These are phyloP conservation scores for Eulemur coronatus DNA, from an alignment of 2,797 vertebrate species.

Conservation along the genomic window DNA sequence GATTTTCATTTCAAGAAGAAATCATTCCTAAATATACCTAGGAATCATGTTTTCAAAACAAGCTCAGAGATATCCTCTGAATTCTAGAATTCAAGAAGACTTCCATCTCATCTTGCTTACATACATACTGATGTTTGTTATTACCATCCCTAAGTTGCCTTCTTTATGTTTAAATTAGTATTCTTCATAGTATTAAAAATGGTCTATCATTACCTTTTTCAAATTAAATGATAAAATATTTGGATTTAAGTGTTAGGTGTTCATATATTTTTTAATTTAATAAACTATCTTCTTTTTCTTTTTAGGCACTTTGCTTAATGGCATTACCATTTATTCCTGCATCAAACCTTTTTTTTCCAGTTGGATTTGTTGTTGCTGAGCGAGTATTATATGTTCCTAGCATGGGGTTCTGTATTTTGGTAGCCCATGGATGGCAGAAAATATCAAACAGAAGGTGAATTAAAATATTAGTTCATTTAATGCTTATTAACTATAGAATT, in stretches of 20 bases:
- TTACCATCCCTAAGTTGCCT: neutral
- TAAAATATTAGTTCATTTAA: slow-evolving; percentile 57
- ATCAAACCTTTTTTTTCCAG: slow-evolving; percentile 98
- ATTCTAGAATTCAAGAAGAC: neutral
- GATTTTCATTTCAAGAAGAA: neutral
- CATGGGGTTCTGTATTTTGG: slow-evolving; percentile 98
- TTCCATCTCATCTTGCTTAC: neutral
- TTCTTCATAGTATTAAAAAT: neutral
- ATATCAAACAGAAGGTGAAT: slow-evolving; percentile 91
- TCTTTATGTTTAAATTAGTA: slow-evolving; percentile 4
- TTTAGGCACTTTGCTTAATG: slow-evolving; percentile 95
- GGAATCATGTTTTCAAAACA: neutral
- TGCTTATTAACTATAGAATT: slow-evolving; percentile 25
- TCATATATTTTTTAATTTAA: neutral
- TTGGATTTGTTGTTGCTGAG: slow-evolving; percentile 98
- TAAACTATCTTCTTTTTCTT: slow-evolving; percentile 66
- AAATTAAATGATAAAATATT: slow-evolving; percentile 21
- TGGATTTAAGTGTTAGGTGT: slow-evolving; percentile 17
- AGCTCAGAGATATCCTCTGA: neutral
- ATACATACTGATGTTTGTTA: neutral
- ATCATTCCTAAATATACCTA: neutral
- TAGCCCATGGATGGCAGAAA: slow-evolving; percentile 95
- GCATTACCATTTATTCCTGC: slow-evolving; percentile 97
- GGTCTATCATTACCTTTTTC: neutral
- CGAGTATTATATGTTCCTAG: slow-evolving; percentile 97